Base-by-base conservation (phyloP, 1,140 invertebrate species). In the Carcinoscorpius rotundicauda region DNA sequence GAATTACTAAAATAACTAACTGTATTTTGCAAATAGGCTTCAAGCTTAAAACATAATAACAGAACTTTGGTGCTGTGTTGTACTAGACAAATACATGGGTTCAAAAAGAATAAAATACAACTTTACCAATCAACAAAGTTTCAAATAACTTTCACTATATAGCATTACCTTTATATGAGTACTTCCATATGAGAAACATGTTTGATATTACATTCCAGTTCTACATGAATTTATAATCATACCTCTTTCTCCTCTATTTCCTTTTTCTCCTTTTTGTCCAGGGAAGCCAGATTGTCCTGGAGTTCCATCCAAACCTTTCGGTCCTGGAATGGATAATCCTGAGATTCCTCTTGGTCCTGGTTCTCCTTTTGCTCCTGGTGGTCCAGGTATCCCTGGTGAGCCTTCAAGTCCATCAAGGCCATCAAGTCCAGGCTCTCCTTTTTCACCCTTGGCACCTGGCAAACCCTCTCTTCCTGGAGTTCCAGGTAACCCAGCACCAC, bases 261-360 rank as follows among this genome's bases (percentile, higher is more conserved):
- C 91, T 66, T 81, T 81, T 78, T 91, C 88, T 69, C 90, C 90
- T 73, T 91, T 91, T 65, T 82, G 76, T n/a, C 89, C 90, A 71
- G 86, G 87, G 3, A 80, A 78, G 57, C 87, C 87, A 69, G 85
- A 82, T 57, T 72, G 61, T 60, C 71, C 71, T 55, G 68, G 70
- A 49, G 62, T 68, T 4, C 71, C 71, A 64, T 72, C 71, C 66
- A 72, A 64, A 50, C 71, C 71, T 63, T 64, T 71, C 6, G 70
- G 69, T 5, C 71, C 71, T 49, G 58, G 61, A 64, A 72, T 72
- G 3, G 71, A 71, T 6, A 70, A n/a, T 51, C 84, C 84, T 50
- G 79, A 70, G 5, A 73, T 78, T 8, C 84, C 84, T 68, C 79
- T 69, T n/a, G 81, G 69, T 72, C 85, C 83, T 69, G 76, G 51